Conservation (phyloP, 2,113 vertebrate genomes). For the Patagioenas fasciata region DNA sequence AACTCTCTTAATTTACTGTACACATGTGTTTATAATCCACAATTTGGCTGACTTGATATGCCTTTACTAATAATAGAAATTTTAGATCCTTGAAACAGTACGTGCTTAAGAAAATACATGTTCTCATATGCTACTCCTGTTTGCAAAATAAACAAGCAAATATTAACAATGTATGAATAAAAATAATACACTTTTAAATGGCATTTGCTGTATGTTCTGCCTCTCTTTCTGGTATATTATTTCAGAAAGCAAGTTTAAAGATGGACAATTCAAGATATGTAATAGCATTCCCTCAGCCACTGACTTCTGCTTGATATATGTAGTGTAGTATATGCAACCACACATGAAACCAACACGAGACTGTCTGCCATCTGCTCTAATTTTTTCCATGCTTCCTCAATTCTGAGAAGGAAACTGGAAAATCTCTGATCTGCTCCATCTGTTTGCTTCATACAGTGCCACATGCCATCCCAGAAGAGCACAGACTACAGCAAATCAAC, state of each 20-base stretch:
- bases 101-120: neutral
- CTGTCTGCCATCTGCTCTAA: neutral
- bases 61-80: neutral
- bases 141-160: neutral
- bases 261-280: neutral
- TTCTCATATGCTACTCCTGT: neutral
- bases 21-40: neutral
- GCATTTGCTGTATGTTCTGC: neutral
- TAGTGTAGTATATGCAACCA: neutral
- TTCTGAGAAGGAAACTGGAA: conserved; percentile 52
- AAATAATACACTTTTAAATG: neutral
- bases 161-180: neutral
- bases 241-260: neutral
- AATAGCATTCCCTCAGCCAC: neutral
- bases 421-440: conserved; percentile 53
- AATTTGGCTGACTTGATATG: neutral
- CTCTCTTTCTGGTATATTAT: neutral
- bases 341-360: neutral
- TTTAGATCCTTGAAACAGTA: neutral
- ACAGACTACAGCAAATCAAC: conserved; percentile 1
- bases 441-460: conserved; percentile 33
- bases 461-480: conserved; percentile 9
- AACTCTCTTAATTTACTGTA: neutral
- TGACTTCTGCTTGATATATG: neutral
- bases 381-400: neutral